These are phyloP conservation scores for Papilio helenus DNA, from an alignment of 1,140 invertebrate genomes.

Conservation along the genomic window DNA sequence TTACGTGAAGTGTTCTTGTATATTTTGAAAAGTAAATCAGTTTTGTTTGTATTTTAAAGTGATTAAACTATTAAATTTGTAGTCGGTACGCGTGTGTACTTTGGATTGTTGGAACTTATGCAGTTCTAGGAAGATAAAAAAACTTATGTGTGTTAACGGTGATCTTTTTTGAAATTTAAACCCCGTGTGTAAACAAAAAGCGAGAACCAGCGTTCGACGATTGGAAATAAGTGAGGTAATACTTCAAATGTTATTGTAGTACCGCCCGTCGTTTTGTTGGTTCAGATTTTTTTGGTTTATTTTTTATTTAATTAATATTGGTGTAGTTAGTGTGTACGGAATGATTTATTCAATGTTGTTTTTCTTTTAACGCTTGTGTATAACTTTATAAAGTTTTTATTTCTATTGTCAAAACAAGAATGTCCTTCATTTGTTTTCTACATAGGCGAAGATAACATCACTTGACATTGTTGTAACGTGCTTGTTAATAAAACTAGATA, in stretches of 20 bases:
- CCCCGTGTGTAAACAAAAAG: conserved; percentile 30
- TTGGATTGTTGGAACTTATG: conserved; percentile 30
- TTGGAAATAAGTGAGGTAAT: conserved; percentile 35
- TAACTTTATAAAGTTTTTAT: neutral
- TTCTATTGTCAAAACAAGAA: neutral
- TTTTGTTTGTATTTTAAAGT: conserved; percentile 32
- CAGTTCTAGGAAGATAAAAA: conserved; percentile 22
- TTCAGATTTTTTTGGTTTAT: neutral
- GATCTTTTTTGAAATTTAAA: conserved; percentile 35
- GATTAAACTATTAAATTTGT: conserved; percentile 14
- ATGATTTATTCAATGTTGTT: neutral
- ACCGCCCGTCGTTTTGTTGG: neutral
- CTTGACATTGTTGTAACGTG: neutral
- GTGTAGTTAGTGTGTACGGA: neutral
- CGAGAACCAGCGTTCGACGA: conserved; percentile 5
- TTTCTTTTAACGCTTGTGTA: neutral
- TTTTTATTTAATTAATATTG: neutral
- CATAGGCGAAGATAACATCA: neutral
- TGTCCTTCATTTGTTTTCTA: conserved; percentile 55
- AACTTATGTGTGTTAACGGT: conserved; percentile 24
- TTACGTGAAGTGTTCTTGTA: conserved; percentile 53
- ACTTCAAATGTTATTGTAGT: conserved; percentile 9
- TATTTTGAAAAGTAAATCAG: conserved; percentile 50
- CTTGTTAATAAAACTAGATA: neutral
- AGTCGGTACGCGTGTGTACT: conserved; percentile 2